Evolutionary conservation across 35 echinoderm and acorn worm genomes (phyloP).

Genomic region (Diadema setosum): DNA sequence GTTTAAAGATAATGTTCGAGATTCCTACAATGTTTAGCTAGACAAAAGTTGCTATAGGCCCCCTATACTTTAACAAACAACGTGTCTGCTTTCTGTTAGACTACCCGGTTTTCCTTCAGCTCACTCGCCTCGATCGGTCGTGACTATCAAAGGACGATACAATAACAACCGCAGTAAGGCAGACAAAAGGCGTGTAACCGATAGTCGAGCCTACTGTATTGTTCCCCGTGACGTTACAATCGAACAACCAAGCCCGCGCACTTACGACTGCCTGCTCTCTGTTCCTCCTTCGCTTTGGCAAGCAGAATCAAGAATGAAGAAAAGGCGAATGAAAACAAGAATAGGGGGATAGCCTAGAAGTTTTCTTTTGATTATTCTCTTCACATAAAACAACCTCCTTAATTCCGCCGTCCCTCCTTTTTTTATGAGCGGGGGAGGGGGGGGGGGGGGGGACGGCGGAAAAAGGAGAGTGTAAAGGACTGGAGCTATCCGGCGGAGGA

Average conservation of each 20-base stretch:
- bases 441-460: not conserved
- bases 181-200: not conserved
- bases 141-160: slow-evolving; percentile 7
- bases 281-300: not conserved
- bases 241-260: not conserved
- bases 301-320: not conserved
- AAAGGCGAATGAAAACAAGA: not conserved
- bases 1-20: not conserved
- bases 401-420: not conserved
- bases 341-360: not conserved
- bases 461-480: not conserved
- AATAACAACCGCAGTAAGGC: not conserved
- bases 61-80: too few species aligned
- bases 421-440: not conserved
- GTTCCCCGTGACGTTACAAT: not conserved
- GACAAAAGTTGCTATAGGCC: not conserved
- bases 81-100: not conserved
- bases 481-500: too few species aligned
- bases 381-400: not conserved
- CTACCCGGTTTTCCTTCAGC: not conserved
- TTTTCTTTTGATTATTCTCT: not conserved
- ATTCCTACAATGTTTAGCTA: not conserved
- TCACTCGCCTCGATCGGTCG: not conserved
- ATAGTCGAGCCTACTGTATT: not conserved
- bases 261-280: not conserved